Evolutionary conservation across 2,888 invertebrate genomes (phyloP).

Genomic region (Platynereis dumerilii): DNA sequence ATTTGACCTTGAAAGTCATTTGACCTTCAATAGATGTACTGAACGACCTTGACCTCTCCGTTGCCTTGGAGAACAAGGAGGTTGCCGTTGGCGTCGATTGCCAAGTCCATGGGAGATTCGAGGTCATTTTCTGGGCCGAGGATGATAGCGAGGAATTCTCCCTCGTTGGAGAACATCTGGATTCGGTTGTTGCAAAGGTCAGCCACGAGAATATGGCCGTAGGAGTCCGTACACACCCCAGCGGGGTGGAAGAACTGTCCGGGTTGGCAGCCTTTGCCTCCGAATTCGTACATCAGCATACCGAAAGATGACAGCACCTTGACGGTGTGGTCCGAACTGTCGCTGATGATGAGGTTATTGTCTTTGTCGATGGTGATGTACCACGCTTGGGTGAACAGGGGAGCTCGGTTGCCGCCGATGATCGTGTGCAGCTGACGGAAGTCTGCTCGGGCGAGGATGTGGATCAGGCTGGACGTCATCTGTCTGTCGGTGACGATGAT

Average conservation of each 20-base stretch:
- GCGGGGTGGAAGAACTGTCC: constrained; percentile 22
- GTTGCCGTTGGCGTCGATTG: constrained; percentile 3
- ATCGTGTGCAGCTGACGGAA: constrained; percentile 9
- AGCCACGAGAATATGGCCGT: constrained; percentile 23
- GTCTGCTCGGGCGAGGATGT: constrained; percentile 5
- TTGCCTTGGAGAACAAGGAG: constrained; percentile 16
- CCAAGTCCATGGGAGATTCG: constrained; percentile 16
- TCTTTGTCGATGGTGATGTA: constrained; percentile 9
- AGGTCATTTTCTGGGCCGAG: neutral
- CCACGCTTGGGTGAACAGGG: constrained; percentile 14
- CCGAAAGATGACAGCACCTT: constrained; percentile 12
- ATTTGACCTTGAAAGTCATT: neutral
- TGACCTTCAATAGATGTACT: constrained; percentile 13
- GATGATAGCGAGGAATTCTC: constrained; percentile 14
- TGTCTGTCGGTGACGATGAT: constrained; percentile 15
- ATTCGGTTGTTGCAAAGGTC: constrained; percentile 19
- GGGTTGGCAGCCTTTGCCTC: constrained; percentile 7
- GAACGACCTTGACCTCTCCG: constrained; percentile 10
- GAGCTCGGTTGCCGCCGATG: constrained; percentile 17
- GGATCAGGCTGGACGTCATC: constrained; percentile 1
- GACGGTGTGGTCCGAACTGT: constrained; percentile 18
- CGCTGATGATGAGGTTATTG: constrained; percentile 5
- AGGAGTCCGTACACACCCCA: constrained; percentile 17
- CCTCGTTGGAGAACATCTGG: constrained; percentile 17
- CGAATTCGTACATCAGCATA: constrained; percentile 9